Evolutionary conservation across 2,888 invertebrate genomes (phyloP).

Genomic region (Hydroisotoma schaefferi): DNA sequence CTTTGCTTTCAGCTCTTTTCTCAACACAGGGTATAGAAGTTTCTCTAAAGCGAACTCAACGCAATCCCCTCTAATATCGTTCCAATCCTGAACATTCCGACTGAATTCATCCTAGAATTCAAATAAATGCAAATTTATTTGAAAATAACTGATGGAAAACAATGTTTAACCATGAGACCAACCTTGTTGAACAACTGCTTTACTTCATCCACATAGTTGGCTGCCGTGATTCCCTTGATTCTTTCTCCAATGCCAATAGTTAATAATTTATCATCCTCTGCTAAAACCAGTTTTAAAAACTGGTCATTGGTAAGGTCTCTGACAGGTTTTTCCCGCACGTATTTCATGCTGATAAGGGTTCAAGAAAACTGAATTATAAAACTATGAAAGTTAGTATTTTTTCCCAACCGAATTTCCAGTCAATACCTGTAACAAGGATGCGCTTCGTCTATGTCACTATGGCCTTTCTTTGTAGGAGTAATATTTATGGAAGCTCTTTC

Average conservation of each 20-base stretch:
- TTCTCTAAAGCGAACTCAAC: constrained; percentile 81
- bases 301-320: constrained; percentile 83
- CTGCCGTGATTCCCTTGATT: constrained; percentile 73
- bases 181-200: constrained; percentile 79
- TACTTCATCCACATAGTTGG: constrained; percentile 78
- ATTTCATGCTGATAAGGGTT: constrained; percentile 66
- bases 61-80: constrained; percentile 78
- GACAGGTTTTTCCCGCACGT: constrained; percentile 87
- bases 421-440: constrained; percentile 74
- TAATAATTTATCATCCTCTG: constrained; percentile 75
- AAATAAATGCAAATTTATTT: neutral
- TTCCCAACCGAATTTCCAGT: constrained; percentile 20
- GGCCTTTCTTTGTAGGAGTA: constrained; percentile 81
- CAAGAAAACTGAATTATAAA: neutral
- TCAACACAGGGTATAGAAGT: constrained; percentile 83
- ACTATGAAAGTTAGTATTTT: neutral
- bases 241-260: constrained; percentile 69
- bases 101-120: constrained; percentile 79
- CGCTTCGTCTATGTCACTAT: constrained; percentile 92
- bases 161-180: too few relatives aligned
- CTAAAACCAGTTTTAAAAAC: constrained; percentile 76
- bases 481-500: constrained; percentile 81
- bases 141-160: neutral
- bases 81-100: constrained; percentile 93
- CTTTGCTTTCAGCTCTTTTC: constrained; percentile 75